Base-by-base conservation (phyloP, 2,888 invertebrate species). In the Gandaritis pyraliata region DNA sequence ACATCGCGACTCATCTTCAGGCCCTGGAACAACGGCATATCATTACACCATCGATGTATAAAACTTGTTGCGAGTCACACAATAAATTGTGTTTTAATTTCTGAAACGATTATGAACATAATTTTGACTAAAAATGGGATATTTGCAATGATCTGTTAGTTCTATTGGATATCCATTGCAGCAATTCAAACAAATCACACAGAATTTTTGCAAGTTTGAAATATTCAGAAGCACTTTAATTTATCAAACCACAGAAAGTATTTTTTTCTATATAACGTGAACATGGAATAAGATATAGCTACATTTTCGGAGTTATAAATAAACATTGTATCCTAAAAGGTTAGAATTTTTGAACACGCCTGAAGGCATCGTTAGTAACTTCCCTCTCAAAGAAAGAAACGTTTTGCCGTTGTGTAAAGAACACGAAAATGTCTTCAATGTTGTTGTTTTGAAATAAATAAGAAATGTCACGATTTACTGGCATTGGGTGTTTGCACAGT, bases 1-100 rank as follows among this genome's bases (percentile, higher is more conserved):
- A 86, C 90, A 90, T 92, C 81, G 78, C 87, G 85, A 80, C 64
- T 83, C 91, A 91, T 91, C 80, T 71, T 83, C 68, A 60, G 48
- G 16, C 53, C 36, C 86, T 86, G 79, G 0, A 62, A 81, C 55
- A 63, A 58, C 1, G 18, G 8, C 11, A 43, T 10, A 0, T 8
- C 1, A 33, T 8, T 33, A 33, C 8, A 33, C 10, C 33, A 33
- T 1, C 33, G 33, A 33, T 33, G 33, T 33, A 33, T 33, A 8
- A 33, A 33, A 33, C 33, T 7, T 11, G 8, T 33, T 33, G n/a
- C n/a, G n/a, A n/a, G n/a, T 33, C 1, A 7, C 7, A 11, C 10
- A 8, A 30, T 4, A 23, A 23, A 6, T 23, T 23, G 3, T 23
- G 23, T 23, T 23, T 2, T 6, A n/a, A n/a, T n/a, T n/a, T n/a